Percentiles rank a stretch among this genome's conserved stretches.
phyloP scores from a whole-genome alignment of 2,113 vertebrate species.

The Vulpes lagopus region DNA sequence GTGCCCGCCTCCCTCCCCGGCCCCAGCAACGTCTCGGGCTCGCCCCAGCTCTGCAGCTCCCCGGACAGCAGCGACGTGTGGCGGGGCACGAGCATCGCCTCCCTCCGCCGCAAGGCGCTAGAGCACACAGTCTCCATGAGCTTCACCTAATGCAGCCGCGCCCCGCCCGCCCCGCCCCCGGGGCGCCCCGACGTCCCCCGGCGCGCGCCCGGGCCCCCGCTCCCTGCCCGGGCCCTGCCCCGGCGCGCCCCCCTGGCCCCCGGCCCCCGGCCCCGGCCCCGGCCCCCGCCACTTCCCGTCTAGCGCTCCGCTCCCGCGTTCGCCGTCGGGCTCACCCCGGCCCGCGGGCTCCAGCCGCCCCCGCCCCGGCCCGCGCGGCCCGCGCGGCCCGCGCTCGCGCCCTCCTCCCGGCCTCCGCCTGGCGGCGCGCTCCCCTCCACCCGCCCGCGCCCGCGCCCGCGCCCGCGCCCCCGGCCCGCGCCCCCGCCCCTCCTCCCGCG shows the following conservation, averaged over 20 bases:
- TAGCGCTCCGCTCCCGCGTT: neutral
- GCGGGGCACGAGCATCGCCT: conserved; percentile 99
- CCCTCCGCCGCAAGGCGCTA: conserved; percentile 97
- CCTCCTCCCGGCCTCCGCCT: neutral
- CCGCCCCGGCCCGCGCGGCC: neutral
- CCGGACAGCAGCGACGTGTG: conserved; percentile 99
- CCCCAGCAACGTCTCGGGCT: conserved; percentile 95
- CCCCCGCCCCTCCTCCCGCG: neutral
- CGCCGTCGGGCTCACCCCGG: neutral
- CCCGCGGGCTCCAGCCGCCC: no score
- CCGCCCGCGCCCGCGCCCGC: neutral
- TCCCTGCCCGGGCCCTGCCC: neutral
- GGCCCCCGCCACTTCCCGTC: neutral
- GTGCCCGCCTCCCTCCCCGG: conserved; percentile 96
- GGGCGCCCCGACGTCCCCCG: neutral
- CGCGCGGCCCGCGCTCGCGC: conserved; percentile 11
- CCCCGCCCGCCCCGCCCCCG: conserved; percentile 34
- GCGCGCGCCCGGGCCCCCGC: neutral
- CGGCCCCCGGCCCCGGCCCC: no score
- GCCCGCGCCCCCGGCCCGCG: neutral
- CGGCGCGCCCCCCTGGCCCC: neutral
- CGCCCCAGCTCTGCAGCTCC: conserved; percentile 97
- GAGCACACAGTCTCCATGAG: conserved; percentile 99
- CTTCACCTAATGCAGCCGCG: conserved; percentile 93
- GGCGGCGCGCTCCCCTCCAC: neutral